Evolutionary conservation across 1,140 invertebrate species (phyloP).

Genomic region (Thaumetopoea pityocampa): DNA sequence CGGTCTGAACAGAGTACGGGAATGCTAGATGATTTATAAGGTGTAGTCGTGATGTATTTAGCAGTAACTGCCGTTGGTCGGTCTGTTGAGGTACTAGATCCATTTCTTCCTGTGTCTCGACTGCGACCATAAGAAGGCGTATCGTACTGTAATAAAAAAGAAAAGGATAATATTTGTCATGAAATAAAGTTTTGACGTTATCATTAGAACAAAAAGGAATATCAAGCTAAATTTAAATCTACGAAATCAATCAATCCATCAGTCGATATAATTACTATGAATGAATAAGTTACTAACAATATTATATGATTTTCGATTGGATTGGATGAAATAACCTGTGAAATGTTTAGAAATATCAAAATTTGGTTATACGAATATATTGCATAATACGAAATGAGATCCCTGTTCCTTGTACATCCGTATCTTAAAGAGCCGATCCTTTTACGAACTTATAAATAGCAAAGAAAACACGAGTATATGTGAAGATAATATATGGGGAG

Average conservation of each 20-base stretch:
- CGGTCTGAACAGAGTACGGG: conserved; percentile 51
- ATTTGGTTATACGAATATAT: background rate
- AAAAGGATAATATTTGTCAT: conserved; percentile 4
- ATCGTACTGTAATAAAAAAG: conserved; percentile 53
- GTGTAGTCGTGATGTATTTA: conserved; percentile 55
- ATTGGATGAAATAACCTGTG: too few relatives aligned
- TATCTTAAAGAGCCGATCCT: conserved; percentile 46
- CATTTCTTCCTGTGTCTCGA: conserved; percentile 40
- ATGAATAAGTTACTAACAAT: conserved; percentile 1
- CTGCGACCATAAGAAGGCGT: conserved; percentile 50
- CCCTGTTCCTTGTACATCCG: conserved; percentile 49
- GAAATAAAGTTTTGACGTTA: too few relatives aligned
- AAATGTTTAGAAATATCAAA: conserved; percentile 14
- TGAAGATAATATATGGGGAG: conserved; percentile 39
- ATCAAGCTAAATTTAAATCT: too few relatives aligned
- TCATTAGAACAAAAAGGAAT: too few relatives aligned
- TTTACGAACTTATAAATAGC: conserved; percentile 59
- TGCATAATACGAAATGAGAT: conserved; percentile 18
- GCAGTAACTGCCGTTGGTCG: conserved; percentile 55
- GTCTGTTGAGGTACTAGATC: conserved; percentile 33
- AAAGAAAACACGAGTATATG: conserved; percentile 39
- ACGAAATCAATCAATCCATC: too few relatives aligned
- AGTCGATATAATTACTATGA: too few relatives aligned
- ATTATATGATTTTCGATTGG: too few relatives aligned
- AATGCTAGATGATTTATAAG: conserved; percentile 62